Percentiles rank a stretch among this genome's conserved stretches.
phyloP scores from a whole-genome alignment of 1,140 invertebrate genomes.

The Apis mellifera region DNA sequence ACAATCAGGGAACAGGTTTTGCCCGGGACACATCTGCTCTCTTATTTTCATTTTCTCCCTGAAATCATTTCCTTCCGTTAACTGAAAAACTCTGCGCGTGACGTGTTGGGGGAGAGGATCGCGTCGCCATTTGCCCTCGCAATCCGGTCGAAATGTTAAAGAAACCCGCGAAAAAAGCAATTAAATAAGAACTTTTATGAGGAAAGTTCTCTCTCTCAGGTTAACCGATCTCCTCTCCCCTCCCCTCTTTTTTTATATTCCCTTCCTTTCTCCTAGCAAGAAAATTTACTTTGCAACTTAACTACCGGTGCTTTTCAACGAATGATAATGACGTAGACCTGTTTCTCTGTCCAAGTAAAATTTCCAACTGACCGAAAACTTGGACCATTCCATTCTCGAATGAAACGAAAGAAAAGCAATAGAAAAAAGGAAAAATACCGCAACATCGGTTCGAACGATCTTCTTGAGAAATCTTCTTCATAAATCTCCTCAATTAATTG shows the following conservation, averaged over 20 bases:
- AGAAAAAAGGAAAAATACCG: no score
- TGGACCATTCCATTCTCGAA: background rate
- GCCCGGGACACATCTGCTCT: constrained; percentile 61
- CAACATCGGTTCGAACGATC: background rate
- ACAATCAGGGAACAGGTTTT: constrained; percentile 60
- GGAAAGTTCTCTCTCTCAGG: background rate
- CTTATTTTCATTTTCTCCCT: constrained; percentile 65
- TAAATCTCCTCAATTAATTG: background rate
- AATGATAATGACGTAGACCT: constrained; percentile 23
- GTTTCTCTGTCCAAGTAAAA: background rate
- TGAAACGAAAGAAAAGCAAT: background rate
- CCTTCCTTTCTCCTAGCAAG: background rate
- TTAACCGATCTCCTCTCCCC: background rate
- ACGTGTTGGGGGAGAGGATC: constrained; percentile 9
- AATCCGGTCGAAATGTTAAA: constrained; percentile 41
- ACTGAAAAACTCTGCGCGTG: constrained; percentile 56
- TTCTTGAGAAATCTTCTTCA: background rate
- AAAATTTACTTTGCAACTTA: constrained; percentile 28
- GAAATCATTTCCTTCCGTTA: constrained; percentile 59
- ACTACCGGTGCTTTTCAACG: constrained; percentile 15
- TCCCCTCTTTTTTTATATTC: background rate
- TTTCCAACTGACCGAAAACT: constrained; percentile 22
- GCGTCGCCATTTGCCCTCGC: constrained; percentile 21
- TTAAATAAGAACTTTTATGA: constrained; percentile 44
- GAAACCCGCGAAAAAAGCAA: constrained; percentile 36